Percentiles rank a stretch among this genome's conserved stretches.
Conservation (phyloP, 2,113 vertebrate genomes). For the Guaruba guarouba region DNA sequence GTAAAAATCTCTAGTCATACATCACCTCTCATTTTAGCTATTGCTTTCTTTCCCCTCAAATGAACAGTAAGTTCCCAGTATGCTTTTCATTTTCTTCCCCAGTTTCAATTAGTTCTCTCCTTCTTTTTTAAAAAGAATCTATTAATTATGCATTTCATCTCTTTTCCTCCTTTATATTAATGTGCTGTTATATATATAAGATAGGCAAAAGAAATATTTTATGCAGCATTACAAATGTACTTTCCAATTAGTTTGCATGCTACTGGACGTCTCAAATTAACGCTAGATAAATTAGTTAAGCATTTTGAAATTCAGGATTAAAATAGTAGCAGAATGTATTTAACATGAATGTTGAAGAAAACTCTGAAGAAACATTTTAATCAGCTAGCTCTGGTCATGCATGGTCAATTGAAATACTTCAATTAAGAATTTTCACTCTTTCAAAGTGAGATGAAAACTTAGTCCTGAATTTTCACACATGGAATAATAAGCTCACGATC, state of each 20-base stretch:
- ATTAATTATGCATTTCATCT: background rate
- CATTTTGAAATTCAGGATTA: background rate
- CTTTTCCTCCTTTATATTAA: background rate
- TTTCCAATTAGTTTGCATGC: background rate
- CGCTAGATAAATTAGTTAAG: background rate
- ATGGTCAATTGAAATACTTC: constrained; percentile 34
- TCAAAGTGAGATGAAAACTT: constrained; percentile 11
- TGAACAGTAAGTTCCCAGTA: background rate
- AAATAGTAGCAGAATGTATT: background rate
- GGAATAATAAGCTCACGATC: constrained; percentile 13
- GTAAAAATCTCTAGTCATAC: background rate
- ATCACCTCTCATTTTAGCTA: background rate
- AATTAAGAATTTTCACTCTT: background rate
- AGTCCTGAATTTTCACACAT: background rate
- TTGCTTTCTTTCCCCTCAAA: background rate
- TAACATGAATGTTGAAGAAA: constrained; percentile 23
- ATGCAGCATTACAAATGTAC: background rate
- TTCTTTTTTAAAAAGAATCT: background rate
- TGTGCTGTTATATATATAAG: background rate
- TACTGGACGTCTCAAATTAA: background rate
- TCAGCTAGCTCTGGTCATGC: background rate
- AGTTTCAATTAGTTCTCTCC: background rate
- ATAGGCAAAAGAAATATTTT: background rate
- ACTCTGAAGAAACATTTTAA: constrained; percentile 27
- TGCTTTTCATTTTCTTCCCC: background rate